Conservation (phyloP, 1,140 invertebrate genomes). For the Drosophila sulfurigaster region DNA sequence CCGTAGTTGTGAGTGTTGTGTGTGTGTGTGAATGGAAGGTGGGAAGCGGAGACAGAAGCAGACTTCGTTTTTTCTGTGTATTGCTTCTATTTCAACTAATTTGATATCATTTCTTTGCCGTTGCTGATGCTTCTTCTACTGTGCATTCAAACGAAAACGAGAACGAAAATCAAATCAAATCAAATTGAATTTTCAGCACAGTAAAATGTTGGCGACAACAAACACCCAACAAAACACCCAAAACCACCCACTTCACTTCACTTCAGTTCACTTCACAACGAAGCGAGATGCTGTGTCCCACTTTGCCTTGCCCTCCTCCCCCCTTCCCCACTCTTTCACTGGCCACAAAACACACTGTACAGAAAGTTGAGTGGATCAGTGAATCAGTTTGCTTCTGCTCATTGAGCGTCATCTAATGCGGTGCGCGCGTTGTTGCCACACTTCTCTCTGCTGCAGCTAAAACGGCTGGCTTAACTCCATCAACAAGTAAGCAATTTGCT, state of each 20-base stretch:
- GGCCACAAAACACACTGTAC: conserved; percentile 18
- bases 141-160: conserved; percentile 82
- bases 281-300: conserved; percentile 5
- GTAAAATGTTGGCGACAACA: conserved; percentile 36
- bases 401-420: conserved; percentile 45
- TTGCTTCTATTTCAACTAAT: conserved; percentile 77
- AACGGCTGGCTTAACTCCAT: conserved; percentile 26
- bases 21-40: neutral
- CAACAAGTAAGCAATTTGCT: neutral
- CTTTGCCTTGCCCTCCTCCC: neutral
- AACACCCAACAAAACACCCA: conserved; percentile 16
- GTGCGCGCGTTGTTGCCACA: conserved; percentile 39
- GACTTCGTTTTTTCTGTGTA: conserved; percentile 37
- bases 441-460: conserved; percentile 7
- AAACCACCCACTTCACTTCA: conserved; percentile 10
- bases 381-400: conserved; percentile 39
- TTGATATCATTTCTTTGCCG: conserved; percentile 75
- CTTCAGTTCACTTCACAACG: no score
- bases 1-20: no score
- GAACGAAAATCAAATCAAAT: conserved; percentile 84
- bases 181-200: conserved; percentile 82
- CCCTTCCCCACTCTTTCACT: neutral
- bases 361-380: conserved; percentile 48
- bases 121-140: conserved; percentile 33
- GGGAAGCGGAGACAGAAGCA: neutral